Conservation (phyloP, 2,113 vertebrate genomes). For the Hylia prasina region DNA sequence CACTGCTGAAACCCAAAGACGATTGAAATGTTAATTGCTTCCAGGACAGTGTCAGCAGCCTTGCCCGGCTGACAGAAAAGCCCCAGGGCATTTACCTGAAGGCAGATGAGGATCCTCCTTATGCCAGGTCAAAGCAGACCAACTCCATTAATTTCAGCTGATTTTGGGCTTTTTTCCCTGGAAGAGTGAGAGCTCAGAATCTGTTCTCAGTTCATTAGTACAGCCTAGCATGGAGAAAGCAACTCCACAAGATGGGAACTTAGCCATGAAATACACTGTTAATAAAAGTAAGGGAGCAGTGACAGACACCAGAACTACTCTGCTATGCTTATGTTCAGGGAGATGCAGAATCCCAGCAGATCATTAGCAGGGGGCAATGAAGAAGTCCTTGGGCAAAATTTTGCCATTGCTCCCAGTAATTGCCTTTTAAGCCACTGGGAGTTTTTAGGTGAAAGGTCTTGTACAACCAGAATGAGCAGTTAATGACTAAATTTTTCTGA, state of each 20-base stretch:
- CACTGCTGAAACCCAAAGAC: background rate
- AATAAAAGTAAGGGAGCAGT: background rate
- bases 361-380: slow-evolving; percentile 4
- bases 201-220: background rate
- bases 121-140: background rate
- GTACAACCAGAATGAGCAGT: background rate
- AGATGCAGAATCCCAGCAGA: background rate
- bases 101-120: background rate
- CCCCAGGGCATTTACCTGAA: background rate
- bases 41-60: background rate
- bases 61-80: background rate
- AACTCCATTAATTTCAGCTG: background rate
- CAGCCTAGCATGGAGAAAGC: background rate
- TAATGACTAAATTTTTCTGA: background rate
- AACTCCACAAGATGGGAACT: background rate
- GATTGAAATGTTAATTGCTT: slow-evolving; percentile 30
- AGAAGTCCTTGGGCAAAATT: slow-evolving; percentile 4
- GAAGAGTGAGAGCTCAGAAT: background rate
- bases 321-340: background rate
- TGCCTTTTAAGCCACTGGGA: background rate
- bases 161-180: background rate
- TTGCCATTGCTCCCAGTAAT: background rate
- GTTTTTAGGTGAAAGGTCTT: slow-evolving; percentile 19
- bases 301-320: background rate
- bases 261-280: slow-evolving; percentile 10